Conservation (phyloP, 2,113 vertebrate species). For the Oenanthe oenanthe region DNA sequence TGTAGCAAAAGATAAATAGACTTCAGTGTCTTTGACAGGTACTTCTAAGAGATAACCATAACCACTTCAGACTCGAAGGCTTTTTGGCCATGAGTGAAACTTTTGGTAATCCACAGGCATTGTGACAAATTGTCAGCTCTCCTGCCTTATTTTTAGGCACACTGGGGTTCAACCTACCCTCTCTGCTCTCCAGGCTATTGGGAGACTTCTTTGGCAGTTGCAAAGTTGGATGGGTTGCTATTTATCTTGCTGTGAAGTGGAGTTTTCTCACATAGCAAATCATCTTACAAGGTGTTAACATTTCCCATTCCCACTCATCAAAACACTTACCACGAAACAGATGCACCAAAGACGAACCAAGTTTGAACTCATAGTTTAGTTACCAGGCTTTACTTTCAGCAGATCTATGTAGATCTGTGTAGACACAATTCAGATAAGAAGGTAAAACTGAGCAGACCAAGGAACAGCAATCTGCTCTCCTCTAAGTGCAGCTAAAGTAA, state of each 20-base stretch:
- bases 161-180: not conserved
- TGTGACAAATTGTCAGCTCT: not conserved
- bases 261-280: constrained; percentile 52
- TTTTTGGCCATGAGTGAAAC: constrained; percentile 15
- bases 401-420: not conserved
- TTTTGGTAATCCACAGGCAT: not conserved
- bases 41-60: constrained; percentile 9
- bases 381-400: not conserved
- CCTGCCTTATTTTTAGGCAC: not conserved
- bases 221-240: not conserved
- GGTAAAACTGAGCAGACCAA: not conserved
- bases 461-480: not conserved
- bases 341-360: constrained; percentile 7
- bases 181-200: not conserved
- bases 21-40: constrained; percentile 32
- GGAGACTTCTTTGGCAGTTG: not conserved
- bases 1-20: constrained; percentile 19
- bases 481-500: not conserved
- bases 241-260: constrained; percentile 20
- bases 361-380: not conserved
- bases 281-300: constrained; percentile 35
- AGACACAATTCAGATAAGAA: not conserved
- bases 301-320: constrained; percentile 35
- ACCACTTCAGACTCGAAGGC: not conserved
- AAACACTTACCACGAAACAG: constrained; percentile 61